Evolutionary conservation across 2,797 vertebrate genomes (phyloP), one percentile per base, ranked within the genome.

Genomic region (Percopsis omiscomaycus): DNA sequence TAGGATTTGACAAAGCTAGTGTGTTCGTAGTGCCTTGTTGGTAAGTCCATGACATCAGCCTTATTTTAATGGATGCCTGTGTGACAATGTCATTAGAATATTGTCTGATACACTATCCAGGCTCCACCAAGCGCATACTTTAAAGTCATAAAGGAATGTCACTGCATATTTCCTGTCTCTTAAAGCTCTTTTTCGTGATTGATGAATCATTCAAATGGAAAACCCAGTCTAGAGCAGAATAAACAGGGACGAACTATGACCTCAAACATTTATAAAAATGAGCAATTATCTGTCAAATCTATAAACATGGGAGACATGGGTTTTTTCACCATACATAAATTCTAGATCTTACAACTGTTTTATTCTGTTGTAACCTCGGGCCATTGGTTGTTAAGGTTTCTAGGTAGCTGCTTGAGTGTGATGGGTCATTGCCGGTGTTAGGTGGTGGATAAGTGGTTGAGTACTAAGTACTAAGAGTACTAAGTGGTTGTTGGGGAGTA

Each of bases 311-410:
- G 27, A 61, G 42, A 32, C 37, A 0, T 70, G 5, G 28, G 27
- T 52, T 50, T 45, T 79, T 81, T 67, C 66, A 71, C 66, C 64
- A 59, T 60, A 28, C 81, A 75, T 66, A 79, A 64, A 15, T 9
- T 47, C 14, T 69, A 64, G 64, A 64, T 66, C 45, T 55, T 37
- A 37, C 32, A 37, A 5, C 5, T 37, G 5, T 37, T 37, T 37
- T 37, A 8, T 37, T 37, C 32, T 5, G 32, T 37, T 5, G 32
- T 37, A 37, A 37, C 32, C 9, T 37, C 8, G 32, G 32, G 32
- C 32, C 32, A 37, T 37, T 37, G 32, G 32, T 37, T 37, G 32
- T 8, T 37, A 5, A 37, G 32, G 5, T 37, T 37, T 5, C 32
- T 37, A 37, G 32, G 32, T 37, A 37, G 32, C 5, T 37, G 9